Evolutionary conservation across 1,140 invertebrate genomes (phyloP).

Genomic region (Diachasma alloeum): DNA sequence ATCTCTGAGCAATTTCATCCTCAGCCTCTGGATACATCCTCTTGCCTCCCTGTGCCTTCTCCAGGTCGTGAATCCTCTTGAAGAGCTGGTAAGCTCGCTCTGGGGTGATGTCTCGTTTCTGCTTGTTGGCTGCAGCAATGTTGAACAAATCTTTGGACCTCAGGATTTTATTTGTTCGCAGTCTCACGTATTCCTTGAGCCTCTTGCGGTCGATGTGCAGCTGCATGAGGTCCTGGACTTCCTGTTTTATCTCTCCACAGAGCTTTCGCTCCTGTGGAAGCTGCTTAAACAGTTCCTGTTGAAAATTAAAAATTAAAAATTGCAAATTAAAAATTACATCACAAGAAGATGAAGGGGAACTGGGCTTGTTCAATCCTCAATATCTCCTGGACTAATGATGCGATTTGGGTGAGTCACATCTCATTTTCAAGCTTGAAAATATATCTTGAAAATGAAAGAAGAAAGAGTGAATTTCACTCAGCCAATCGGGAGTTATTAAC

Average conservation of each 20-base stretch:
- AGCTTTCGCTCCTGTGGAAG: slow-evolving; percentile 61
- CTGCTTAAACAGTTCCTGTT: slow-evolving; percentile 57
- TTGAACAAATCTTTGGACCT: slow-evolving; percentile 63
- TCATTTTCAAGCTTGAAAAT: neutral
- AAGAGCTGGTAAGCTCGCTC: slow-evolving; percentile 66
- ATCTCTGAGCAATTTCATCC: slow-evolving; percentile 60
- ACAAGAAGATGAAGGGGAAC: no score
- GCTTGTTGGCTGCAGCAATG: slow-evolving; percentile 59
- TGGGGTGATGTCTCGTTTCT: slow-evolving; percentile 61
- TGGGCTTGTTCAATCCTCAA: no score
- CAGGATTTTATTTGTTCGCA: slow-evolving; percentile 58
- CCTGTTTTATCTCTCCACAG: slow-evolving; percentile 58
- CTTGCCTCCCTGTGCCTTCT: slow-evolving; percentile 52
- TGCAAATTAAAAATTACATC: no score
- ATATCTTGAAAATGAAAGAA: neutral
- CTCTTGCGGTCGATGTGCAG: slow-evolving; percentile 59
- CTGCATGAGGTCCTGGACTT: slow-evolving; percentile 60
- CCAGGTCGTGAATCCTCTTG: slow-evolving; percentile 62
- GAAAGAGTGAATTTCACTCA: slow-evolving; percentile 15
- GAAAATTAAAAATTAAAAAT: no score
- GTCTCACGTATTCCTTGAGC: slow-evolving; percentile 58
- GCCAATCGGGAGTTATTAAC: no score
- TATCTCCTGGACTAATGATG: neutral
- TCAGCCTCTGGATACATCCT: slow-evolving; percentile 62
- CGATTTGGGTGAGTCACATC: neutral